Evolutionary conservation across 2,888 invertebrate species (phyloP), one percentile per base, ranked within the genome.

Genomic region (Stramonita haemastoma): DNA sequence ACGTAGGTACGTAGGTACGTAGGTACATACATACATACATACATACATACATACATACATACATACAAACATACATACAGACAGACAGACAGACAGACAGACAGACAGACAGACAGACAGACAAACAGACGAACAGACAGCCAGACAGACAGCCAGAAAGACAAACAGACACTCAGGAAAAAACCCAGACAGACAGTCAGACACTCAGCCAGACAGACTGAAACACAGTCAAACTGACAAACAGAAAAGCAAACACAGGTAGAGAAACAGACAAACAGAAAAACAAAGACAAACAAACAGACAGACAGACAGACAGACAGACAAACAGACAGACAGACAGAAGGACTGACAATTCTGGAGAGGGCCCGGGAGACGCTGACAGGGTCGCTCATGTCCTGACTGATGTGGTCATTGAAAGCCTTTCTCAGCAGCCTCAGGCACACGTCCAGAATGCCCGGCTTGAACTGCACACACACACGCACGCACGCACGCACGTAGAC

Each of bases 361-460:
- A 91, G 46, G 15, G 87, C 90, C 56, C 91, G 56, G 66, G 89
- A 46, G 1, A 91, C 90, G 11, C 66, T 22, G 6, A 90, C 89
- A 26, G 90, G 83, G 34, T 90, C 87, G 5, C 79, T 88, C 91
- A 91, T 91, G 19, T 66, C 85, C 13, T 57, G 36, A 19, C 87
- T 60, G 22, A 91, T 81, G 4, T 90, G 85, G 6, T 88, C 85
- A 29, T 90, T 89, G 81, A 91, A 92, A 0, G 90, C 91, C 84
- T 90, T 90, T 70, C 92, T 84, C 70, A 94, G 81, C 15, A 94
- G 88, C 46, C 89, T 88, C 34, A 94, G 87, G 8, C 91, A 91
- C 1, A 89, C 87, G 1, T 94, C 92, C 36, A 94, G 90, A 15
- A 93, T 92, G 29, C 89, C 92, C 5, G 92, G 91, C 34, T 93